phyloP scores from a whole-genome alignment of 2,888 invertebrate genomes.

The Hypolimnas misippus region DNA sequence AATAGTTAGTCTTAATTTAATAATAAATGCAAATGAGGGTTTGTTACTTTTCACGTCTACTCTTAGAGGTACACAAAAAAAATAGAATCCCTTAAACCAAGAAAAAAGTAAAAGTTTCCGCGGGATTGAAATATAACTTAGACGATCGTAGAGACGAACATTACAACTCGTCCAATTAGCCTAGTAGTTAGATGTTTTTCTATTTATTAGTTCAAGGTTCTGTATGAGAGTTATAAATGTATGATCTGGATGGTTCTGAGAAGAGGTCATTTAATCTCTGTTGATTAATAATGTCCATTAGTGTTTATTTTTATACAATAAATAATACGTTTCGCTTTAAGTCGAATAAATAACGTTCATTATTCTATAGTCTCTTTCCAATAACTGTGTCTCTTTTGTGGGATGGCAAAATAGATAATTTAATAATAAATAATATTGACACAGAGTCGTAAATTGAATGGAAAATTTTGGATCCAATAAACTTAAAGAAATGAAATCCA shows the following conservation, averaged over 20 bases:
- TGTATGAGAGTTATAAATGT: not conserved
- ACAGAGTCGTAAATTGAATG: slow-evolving; percentile 3
- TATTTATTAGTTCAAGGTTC: too few species aligned
- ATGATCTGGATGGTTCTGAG: not conserved
- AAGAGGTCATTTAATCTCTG: not conserved
- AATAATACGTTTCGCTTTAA: not conserved
- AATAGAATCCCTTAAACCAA: too few species aligned
- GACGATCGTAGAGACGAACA: too few species aligned
- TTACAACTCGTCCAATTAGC: too few species aligned
- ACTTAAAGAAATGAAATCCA: slow-evolving; percentile 16
- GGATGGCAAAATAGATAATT: not conserved
- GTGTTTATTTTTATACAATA: not conserved
- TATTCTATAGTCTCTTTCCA: not conserved
- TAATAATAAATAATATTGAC: slow-evolving; percentile 8
- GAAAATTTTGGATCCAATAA: slow-evolving; percentile 20
- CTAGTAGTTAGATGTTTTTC: too few species aligned
- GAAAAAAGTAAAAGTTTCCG: too few species aligned
- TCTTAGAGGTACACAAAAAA: too few species aligned
- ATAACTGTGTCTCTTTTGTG: not conserved
- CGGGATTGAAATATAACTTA: too few species aligned
- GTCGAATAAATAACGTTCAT: not conserved
- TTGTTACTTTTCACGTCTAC: too few species aligned
- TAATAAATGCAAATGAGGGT: too few species aligned
- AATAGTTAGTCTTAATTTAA: too few species aligned
- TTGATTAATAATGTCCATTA: not conserved